phyloP scores from a whole-genome alignment of 2,113 vertebrate genomes.

The Andinoacara biseriatus region DNA sequence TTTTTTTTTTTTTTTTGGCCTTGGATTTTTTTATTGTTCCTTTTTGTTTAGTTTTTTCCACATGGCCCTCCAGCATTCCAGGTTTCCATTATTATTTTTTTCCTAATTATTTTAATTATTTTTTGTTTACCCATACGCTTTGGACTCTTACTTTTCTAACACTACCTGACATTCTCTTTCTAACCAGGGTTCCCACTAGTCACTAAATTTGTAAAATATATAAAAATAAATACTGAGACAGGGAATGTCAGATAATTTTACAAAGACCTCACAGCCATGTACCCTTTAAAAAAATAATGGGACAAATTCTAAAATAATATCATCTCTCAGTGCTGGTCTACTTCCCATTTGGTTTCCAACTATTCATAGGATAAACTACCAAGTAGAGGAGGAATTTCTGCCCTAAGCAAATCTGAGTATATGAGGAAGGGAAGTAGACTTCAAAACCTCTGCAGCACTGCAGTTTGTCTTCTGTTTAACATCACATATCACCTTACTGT shows the following conservation, averaged over 20 bases:
- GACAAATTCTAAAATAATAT: not conserved
- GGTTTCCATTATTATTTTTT: slow-evolving; percentile 43
- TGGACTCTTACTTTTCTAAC: slow-evolving; percentile 69
- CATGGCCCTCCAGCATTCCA: slow-evolving; percentile 68
- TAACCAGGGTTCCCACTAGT: slow-evolving; percentile 74
- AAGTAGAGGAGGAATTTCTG: not conserved
- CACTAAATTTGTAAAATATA: not conserved
- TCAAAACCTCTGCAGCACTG: not conserved
- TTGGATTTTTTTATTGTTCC: slow-evolving; percentile 36
- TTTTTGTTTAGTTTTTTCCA: slow-evolving; percentile 19
- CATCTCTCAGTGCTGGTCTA: not conserved
- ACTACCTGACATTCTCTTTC: slow-evolving; percentile 72
- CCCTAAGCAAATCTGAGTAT: too few relatives aligned
- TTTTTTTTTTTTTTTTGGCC: slow-evolving; percentile 41
- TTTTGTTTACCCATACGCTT: slow-evolving; percentile 59
- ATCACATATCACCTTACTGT: not conserved
- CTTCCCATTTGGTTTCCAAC: not conserved
- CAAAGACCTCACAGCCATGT: not conserved
- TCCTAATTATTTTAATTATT: slow-evolving; percentile 18
- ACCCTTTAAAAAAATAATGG: not conserved
- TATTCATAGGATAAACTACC: not conserved
- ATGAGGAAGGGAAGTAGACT: not conserved
- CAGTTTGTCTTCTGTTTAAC: not conserved
- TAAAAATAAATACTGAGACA: not conserved
- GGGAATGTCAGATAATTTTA: slow-evolving; percentile 18